A percentile compares a stretch with the other conserved stretches of the same genome.
phyloP scores from a whole-genome alignment of 2,797 vertebrate species.

The Crenichthys baileyi region DNA sequence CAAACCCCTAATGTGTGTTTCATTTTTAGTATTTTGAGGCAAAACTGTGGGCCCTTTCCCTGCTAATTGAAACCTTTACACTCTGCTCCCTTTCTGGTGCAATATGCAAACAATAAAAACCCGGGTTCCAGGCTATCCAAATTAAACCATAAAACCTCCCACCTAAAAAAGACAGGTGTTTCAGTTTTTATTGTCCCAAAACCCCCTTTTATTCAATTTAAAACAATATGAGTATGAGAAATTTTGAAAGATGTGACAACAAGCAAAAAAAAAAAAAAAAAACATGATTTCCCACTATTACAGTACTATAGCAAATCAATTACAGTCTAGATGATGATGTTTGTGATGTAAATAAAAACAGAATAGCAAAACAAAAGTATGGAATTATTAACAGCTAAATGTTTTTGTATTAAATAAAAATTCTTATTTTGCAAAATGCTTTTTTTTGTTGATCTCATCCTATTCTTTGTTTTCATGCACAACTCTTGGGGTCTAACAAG shows the following conservation, averaged over 20 bases:
- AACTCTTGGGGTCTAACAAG: not conserved
- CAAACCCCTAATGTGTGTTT: too few relatives aligned
- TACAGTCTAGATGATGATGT: not conserved
- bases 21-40: too few relatives aligned
- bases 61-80: too few relatives aligned
- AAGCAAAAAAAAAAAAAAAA: not conserved
- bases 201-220: too few relatives aligned
- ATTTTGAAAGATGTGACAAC: not conserved
- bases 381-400: not conserved
- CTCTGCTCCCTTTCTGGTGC: too few relatives aligned
- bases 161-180: too few relatives aligned
- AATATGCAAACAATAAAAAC: too few relatives aligned
- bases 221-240: not conserved
- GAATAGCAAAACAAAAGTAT: not conserved
- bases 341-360: not conserved
- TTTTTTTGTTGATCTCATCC: not conserved
- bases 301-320: not conserved
- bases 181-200: too few relatives aligned
- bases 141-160: too few relatives aligned
- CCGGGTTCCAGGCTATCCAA: too few relatives aligned
- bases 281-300: not conserved
- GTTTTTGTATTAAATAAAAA: not conserved
- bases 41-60: too few relatives aligned
- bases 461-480: not conserved
- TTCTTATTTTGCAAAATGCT: not conserved